Conservation (phyloP, 2,888 invertebrate genomes). For the Sarcophaga variegata region DNA sequence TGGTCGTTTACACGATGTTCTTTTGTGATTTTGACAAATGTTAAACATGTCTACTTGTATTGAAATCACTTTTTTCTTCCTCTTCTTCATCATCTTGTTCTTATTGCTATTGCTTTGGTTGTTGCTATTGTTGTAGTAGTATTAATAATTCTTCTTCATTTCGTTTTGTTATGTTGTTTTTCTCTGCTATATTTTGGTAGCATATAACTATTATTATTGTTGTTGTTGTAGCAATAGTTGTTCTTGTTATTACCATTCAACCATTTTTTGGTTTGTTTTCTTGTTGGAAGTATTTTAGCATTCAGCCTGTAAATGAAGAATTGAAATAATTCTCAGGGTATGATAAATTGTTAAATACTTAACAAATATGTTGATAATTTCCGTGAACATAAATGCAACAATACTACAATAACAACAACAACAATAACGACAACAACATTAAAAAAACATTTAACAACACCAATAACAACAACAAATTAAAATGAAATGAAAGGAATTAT, state of each 20-base stretch:
- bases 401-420: neutral
- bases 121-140: constrained; percentile 12
- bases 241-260: constrained; percentile 49
- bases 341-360: constrained; percentile 69
- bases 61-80: constrained; percentile 63
- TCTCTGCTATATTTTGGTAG: no score
- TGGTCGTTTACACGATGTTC: constrained; percentile 70
- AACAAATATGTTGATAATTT: constrained; percentile 70
- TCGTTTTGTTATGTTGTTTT: neutral
- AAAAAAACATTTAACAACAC: neutral
- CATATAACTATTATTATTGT: constrained; percentile 1
- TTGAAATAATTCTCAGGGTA: constrained; percentile 70
- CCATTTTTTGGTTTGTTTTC: neutral
- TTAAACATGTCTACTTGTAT: constrained; percentile 70
- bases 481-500: neutral
- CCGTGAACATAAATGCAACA: constrained; percentile 64
- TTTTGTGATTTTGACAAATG: constrained; percentile 70
- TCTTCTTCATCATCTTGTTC: neutral
- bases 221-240: constrained; percentile 21
- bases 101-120: neutral
- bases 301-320: constrained; percentile 53
- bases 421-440: neutral
- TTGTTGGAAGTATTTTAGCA: neutral
- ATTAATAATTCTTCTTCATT: neutral
- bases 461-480: neutral